Percentiles rank a stretch among this genome's conserved stretches.
phyloP scores from a whole-genome alignment of 2,113 vertebrate genomes.

The Eidolon helvum region DNA sequence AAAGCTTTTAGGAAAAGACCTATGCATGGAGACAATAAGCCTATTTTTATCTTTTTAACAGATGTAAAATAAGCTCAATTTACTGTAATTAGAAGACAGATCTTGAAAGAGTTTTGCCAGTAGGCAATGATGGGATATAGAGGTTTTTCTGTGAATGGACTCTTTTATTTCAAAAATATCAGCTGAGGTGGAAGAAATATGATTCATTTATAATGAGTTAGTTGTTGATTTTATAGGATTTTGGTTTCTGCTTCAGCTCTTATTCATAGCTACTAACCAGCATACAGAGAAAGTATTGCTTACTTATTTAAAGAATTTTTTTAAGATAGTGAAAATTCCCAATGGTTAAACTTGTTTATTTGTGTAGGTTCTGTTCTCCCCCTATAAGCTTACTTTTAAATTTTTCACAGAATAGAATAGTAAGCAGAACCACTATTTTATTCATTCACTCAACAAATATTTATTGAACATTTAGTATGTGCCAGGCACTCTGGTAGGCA shows the following conservation, averaged over 20 bases:
- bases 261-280: background rate
- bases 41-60: background rate
- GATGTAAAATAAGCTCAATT: background rate
- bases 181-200: background rate
- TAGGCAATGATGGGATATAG: background rate
- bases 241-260: conserved; percentile 35
- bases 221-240: background rate
- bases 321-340: background rate
- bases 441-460: background rate
- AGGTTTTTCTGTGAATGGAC: conserved; percentile 1
- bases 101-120: background rate
- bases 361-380: background rate
- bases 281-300: background rate
- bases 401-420: background rate
- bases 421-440: background rate
- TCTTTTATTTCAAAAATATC: background rate
- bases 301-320: background rate
- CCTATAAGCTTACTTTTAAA: background rate
- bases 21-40: background rate
- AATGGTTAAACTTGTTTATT: background rate
- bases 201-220: background rate
- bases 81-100: background rate
- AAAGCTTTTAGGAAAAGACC: background rate
- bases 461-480: conserved; percentile 10
- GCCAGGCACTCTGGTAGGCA: background rate